Percentiles rank a stretch among this genome's conserved stretches.
These are phyloP conservation scores for Mus caroli DNA, from an alignment of 2,797 vertebrate genomes.

Conservation along the genomic window DNA sequence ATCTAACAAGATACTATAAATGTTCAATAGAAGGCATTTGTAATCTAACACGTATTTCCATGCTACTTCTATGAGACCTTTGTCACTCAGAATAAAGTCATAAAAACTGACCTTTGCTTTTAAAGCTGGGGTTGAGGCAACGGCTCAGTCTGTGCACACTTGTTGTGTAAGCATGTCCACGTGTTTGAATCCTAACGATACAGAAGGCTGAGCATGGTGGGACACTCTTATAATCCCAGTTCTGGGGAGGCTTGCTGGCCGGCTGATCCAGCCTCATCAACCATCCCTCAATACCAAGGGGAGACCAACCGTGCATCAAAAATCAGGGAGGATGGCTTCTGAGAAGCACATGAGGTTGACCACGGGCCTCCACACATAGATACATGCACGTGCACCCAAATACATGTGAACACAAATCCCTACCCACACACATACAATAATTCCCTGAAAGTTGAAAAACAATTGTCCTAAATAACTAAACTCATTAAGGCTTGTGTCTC, in stretches of 20 bases:
- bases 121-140: neutral
- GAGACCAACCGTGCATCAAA: neutral
- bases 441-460: neutral
- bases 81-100: neutral
- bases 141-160: neutral
- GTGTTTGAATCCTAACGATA: neutral
- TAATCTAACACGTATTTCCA: neutral
- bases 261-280: neutral
- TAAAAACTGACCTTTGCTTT: conserved; percentile 42
- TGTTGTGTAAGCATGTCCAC: too few relatives aligned
- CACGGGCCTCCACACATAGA: neutral
- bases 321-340: neutral
- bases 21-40: neutral
- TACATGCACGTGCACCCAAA: neutral
- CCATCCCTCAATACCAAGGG: neutral
- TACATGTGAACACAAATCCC: neutral
- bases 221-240: neutral
- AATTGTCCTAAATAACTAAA: conserved; percentile 9
- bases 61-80: neutral
- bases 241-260: neutral
- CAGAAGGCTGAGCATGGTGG: neutral
- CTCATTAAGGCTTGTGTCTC: neutral
- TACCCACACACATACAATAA: neutral
- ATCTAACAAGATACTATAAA: neutral
- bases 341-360: neutral